Evolutionary conservation across 2,888 invertebrate species (phyloP).

Genomic region (Eucera pruinosa): DNA sequence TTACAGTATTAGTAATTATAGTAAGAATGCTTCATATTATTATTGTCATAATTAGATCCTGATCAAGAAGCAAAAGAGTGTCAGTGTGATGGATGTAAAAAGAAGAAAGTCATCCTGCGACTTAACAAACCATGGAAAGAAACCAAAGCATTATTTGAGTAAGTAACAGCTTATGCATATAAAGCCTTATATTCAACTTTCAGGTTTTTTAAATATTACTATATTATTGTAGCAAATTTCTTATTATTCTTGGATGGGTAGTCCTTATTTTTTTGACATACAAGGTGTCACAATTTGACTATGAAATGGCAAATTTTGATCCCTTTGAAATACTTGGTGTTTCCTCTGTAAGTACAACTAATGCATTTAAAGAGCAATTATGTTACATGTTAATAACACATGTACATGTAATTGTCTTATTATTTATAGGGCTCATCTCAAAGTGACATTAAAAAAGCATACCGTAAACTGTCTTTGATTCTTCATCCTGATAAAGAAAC

Average conservation of each 20-base stretch:
- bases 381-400: neutral
- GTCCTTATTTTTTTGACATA: slow-evolving; percentile 92
- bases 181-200: neutral
- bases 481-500: slow-evolving; percentile 99
- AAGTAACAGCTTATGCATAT: slow-evolving; percentile 73
- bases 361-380: neutral
- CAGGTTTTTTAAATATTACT: neutral
- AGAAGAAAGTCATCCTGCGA: slow-evolving; percentile 93
- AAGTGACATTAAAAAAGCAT: slow-evolving; percentile 97
- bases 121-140: slow-evolving; percentile 95
- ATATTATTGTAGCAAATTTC: slow-evolving; percentile 87
- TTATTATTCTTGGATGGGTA: slow-evolving; percentile 93
- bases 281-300: slow-evolving; percentile 98
- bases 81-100: slow-evolving; percentile 94
- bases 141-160: slow-evolving; percentile 90
- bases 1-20: no score
- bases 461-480: slow-evolving; percentile 95
- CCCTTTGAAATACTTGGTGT: slow-evolving; percentile 98
- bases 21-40: neutral
- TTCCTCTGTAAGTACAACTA: slow-evolving; percentile 87
- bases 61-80: slow-evolving; percentile 92
- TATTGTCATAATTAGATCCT: slow-evolving; percentile 87
- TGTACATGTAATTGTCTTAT: neutral
- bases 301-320: slow-evolving; percentile 99
- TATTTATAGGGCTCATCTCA: slow-evolving; percentile 90